phyloP scores from a whole-genome alignment of 2,113 vertebrate genomes.

The Oncorhynchus keta region DNA sequence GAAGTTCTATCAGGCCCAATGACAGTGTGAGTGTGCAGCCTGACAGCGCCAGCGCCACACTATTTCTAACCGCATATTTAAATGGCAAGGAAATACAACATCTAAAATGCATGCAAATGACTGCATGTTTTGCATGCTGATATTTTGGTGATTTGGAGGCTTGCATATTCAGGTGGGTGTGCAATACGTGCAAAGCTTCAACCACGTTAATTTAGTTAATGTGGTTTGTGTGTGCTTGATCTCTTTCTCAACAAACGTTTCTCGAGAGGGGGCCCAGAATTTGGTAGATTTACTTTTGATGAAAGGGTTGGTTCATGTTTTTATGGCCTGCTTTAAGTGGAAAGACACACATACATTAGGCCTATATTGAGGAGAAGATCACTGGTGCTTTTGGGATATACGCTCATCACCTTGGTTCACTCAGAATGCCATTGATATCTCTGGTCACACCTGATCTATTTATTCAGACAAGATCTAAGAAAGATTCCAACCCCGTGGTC shows the following conservation, averaged over 20 bases:
- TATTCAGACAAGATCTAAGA: not conserved
- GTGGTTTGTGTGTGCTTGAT: constrained; percentile 56
- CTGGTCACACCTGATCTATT: constrained; percentile 12
- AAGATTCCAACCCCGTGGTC: too few species aligned
- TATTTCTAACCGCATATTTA: constrained; percentile 90
- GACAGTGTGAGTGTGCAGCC: constrained; percentile 96
- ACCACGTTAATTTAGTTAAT: constrained; percentile 68
- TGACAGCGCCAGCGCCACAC: constrained; percentile 96
- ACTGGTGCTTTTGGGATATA: not conserved
- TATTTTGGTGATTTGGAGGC: constrained; percentile 58
- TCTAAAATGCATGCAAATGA: constrained; percentile 78
- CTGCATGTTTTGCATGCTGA: constrained; percentile 71
- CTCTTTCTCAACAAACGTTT: constrained; percentile 61
- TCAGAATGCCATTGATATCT: constrained; percentile 12
- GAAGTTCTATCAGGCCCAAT: constrained; percentile 96
- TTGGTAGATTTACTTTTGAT: constrained; percentile 60
- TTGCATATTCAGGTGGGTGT: constrained; percentile 71
- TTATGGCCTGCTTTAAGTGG: constrained; percentile 41
- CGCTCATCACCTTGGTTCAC: not conserved
- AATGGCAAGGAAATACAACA: constrained; percentile 71
- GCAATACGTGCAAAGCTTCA: constrained; percentile 53
- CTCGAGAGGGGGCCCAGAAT: constrained; percentile 52
- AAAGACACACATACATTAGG: constrained; percentile 27
- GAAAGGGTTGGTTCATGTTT: constrained; percentile 60
- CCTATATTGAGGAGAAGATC: constrained; percentile 6